A percentile compares a stretch with the other conserved stretches of the same genome.
Evolutionary conservation across 2,797 vertebrate genomes (phyloP).

Genomic region (Petrocephalus sullivani): DNA sequence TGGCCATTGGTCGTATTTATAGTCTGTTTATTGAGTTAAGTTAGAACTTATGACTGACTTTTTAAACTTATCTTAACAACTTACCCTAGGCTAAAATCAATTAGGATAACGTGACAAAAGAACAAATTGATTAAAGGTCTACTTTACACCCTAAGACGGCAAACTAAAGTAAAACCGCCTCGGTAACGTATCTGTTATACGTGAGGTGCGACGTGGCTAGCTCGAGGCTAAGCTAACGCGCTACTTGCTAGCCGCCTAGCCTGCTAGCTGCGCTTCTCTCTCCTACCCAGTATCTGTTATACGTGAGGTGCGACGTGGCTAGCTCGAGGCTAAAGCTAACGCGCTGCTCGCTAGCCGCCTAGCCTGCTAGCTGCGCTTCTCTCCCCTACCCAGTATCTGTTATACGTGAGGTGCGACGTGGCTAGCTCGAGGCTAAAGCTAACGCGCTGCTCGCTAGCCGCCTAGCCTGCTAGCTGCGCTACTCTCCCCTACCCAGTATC

Average conservation of each 20-base stretch:
- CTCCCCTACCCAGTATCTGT: background rate
- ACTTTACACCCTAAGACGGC: background rate
- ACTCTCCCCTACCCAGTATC: background rate
- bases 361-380: background rate
- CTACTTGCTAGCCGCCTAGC: background rate
- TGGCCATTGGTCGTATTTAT: background rate
- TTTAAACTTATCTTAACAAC: background rate
- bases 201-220: background rate
- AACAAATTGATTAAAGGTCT: background rate
- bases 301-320: background rate
- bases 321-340: background rate
- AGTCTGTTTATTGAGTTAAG: background rate
- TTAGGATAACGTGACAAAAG: background rate
- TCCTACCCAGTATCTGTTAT: background rate
- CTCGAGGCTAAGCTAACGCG: background rate
- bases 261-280: background rate
- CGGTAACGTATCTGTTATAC: background rate
- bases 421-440: background rate
- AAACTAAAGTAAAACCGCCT: background rate
- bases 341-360: background rate
- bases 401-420: background rate
- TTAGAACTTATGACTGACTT: background rate
- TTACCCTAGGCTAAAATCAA: background rate
- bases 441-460: background rate
- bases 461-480: background rate